Base-by-base conservation (phyloP, 2,888 invertebrate genomes). In the Anoncus sp. region DNA sequence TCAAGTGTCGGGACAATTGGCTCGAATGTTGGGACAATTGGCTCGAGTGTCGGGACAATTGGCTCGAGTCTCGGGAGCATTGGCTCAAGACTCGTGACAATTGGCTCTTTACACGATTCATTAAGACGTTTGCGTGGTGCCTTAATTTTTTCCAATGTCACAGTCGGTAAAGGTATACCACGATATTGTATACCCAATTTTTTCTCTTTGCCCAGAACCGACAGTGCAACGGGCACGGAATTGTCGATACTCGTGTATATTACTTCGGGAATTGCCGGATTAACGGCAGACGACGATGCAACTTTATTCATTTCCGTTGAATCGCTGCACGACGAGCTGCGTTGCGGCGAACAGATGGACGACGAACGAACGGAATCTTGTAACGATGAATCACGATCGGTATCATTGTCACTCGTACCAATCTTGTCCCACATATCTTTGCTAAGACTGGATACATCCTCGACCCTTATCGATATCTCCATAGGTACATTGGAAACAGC, bases 341-440 rank as follows among this genome's bases (percentile, higher is more conserved):
- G 12, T 14, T 14, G 10, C 12, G 40, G 40, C n/a, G 40, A 22
- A 31, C 16, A 31, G 31, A 14, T 10, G 14, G 27, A 31, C 18
- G 31, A 38, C 9, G 18, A 10, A 31, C 18, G 9, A 12, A 4
- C 7, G n/a, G 49, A 22, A 18, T 12, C 35, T 31, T 31, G 3
- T 6, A 10, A 16, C 10, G 49, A 1, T 14, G 38, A 40, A 47
- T 31, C 9, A 9, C 18, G 3, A 3, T 55, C 63, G 22, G 22
- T 14, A 1, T 16, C 27, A 14, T 65, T 12, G 9, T 49, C 40
- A 6, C 31, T 77, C 38, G 24, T 73, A 4, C 77, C 81, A 4
- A 85, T 81, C 71, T 77, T 84, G 38, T 88, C 84, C 88, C 88
- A 88, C 1, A 81, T 85, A 18, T 82, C 85, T 63, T 85, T 79